Conservation (phyloP, 2,888 invertebrate species). For the Tanaodytes sp. region DNA sequence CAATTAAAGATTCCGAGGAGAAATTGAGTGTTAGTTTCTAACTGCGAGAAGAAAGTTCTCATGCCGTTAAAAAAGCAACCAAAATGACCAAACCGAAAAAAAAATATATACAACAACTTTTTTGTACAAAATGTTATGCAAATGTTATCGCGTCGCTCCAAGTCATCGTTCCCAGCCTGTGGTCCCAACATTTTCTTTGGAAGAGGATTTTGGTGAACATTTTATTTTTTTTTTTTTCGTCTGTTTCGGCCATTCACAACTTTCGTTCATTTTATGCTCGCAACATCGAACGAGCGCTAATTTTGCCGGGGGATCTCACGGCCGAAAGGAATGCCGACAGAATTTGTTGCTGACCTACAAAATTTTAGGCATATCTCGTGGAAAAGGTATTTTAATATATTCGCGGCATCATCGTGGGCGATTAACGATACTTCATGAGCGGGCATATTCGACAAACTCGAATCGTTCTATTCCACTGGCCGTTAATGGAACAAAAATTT, state of each 20-base stretch:
- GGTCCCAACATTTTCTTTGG: slow-evolving; percentile 29
- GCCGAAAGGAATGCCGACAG: slow-evolving; percentile 47
- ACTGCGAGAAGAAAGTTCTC: slow-evolving; percentile 46
- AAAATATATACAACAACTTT: slow-evolving; percentile 4
- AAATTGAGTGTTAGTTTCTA: slow-evolving; percentile 52
- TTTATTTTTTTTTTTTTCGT: slow-evolving; percentile 9
- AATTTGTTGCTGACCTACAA: slow-evolving; percentile 52
- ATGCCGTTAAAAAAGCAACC: slow-evolving; percentile 17
- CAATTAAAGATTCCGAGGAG: slow-evolving; percentile 48
- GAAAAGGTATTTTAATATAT: slow-evolving; percentile 36
- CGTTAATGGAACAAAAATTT: slow-evolving; percentile 6
- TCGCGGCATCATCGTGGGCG: too few relatives aligned
- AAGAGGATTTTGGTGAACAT: slow-evolving; percentile 36
- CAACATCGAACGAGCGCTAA: slow-evolving; percentile 37
- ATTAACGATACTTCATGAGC: too few relatives aligned
- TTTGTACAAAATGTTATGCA: slow-evolving; percentile 49
- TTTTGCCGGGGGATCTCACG: slow-evolving; percentile 40
- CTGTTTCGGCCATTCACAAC: slow-evolving; percentile 53
- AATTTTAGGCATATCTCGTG: slow-evolving; percentile 42
- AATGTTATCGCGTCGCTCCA: slow-evolving; percentile 41
- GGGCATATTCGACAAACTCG: background rate
- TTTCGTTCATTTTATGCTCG: slow-evolving; percentile 49
- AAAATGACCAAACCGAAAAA: slow-evolving; percentile 26
- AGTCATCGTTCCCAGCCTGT: slow-evolving; percentile 30
- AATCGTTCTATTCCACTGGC: background rate